Percentiles rank a stretch among this genome's conserved stretches.
phyloP scores from a whole-genome alignment of 2,888 invertebrate genomes.

The Phlogophora meticulosa region DNA sequence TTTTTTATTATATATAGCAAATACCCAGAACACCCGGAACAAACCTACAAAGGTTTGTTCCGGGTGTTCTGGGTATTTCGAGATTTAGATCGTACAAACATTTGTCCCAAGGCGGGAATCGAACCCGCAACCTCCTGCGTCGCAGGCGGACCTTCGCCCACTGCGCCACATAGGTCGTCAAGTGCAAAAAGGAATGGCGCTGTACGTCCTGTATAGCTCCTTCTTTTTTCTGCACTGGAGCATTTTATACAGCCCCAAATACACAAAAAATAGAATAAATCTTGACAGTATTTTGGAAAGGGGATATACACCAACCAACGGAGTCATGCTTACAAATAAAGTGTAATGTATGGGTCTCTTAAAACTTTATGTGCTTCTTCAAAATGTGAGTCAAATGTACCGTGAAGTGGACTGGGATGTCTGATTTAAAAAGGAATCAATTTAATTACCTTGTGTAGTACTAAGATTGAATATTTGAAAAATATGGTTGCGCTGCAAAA shows the following conservation, averaged over 20 bases:
- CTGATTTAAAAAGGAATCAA: constrained; percentile 35
- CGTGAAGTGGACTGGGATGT: constrained; percentile 45
- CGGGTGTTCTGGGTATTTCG: too few relatives aligned
- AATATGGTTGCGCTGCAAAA: constrained; percentile 65
- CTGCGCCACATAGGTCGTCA: too few relatives aligned
- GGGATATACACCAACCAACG: constrained; percentile 75
- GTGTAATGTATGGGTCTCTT: constrained; percentile 60
- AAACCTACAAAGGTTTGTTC: too few relatives aligned
- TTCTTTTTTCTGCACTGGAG: background rate
- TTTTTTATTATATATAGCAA: too few relatives aligned
- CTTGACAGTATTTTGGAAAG: background rate
- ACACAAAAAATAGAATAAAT: background rate
- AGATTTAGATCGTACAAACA: too few relatives aligned
- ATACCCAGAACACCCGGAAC: too few relatives aligned
- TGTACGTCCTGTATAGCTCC: background rate
- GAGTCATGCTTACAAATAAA: constrained; percentile 76
- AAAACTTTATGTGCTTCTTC: constrained; percentile 63
- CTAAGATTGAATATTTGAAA: constrained; percentile 57
- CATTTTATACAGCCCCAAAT: background rate
- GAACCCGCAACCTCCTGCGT: too few relatives aligned
- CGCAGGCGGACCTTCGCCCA: too few relatives aligned
- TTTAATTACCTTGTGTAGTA: constrained; percentile 54
- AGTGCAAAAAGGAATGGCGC: background rate
- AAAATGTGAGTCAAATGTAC: constrained; percentile 53
- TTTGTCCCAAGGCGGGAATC: too few relatives aligned